A percentile compares a stretch with the other conserved stretches of the same genome.
phyloP scores from a whole-genome alignment of 2,888 invertebrate genomes.

The Drosophila tanythrix region DNA sequence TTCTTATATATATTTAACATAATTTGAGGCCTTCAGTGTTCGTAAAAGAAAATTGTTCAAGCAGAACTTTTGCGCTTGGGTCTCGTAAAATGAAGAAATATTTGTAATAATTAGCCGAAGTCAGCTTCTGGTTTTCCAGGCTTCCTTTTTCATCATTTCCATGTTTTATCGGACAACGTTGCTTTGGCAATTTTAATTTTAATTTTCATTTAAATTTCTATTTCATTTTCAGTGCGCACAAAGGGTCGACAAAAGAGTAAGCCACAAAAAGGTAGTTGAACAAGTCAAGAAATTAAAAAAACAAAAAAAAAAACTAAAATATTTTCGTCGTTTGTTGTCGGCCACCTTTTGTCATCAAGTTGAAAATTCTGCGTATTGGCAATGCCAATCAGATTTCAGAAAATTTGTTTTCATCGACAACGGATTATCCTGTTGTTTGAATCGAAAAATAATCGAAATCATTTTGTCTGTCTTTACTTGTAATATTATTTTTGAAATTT shows the following conservation, averaged over 20 bases:
- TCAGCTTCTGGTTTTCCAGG: conserved; percentile 10
- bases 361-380: conserved; percentile 25
- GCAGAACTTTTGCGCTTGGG: conserved; percentile 64
- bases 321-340: conserved; percentile 15
- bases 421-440: background rate
- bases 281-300: conserved; percentile 32
- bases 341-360: conserved; percentile 38
- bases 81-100: conserved; percentile 71
- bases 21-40: conserved; percentile 49
- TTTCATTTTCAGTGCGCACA: conserved; percentile 33
- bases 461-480: background rate
- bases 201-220: conserved; percentile 27
- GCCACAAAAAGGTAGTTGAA: conserved; percentile 26
- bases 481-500: background rate
- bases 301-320: conserved; percentile 24
- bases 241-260: conserved; percentile 17
- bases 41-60: conserved; percentile 68
- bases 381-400: conserved; percentile 1
- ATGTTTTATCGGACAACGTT: conserved; percentile 15
- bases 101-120: conserved; percentile 72
- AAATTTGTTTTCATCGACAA: background rate
- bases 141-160: background rate
- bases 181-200: conserved; percentile 38
- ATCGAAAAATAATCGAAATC: background rate
- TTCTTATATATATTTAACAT: conserved; percentile 30